Evolutionary conservation across 2,113 vertebrate species (phyloP).

Genomic region (Lepisosteus osseus): DNA sequence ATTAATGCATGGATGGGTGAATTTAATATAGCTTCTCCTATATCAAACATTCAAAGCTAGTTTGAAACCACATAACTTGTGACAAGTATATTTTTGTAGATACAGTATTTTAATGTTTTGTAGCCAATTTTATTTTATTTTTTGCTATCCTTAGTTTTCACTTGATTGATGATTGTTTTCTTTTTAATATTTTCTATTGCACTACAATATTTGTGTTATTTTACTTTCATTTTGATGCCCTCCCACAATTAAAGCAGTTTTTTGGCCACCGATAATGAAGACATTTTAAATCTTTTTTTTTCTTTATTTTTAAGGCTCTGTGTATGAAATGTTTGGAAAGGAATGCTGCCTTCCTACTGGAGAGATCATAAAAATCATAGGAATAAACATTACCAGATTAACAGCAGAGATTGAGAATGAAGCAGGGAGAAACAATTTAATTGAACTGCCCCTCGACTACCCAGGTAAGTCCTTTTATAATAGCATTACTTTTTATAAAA

Average conservation of each 20-base stretch:
- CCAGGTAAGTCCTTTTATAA: constrained; percentile 58
- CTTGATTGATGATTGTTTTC: neutral
- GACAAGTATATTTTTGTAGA: no score
- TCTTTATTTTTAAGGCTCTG: constrained; percentile 55
- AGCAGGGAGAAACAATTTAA: constrained; percentile 36
- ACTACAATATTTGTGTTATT: neutral
- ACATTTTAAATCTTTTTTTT: no score
- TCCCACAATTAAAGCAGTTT: no score
- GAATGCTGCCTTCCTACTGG: constrained; percentile 76
- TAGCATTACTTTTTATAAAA: neutral
- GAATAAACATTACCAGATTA: constrained; percentile 73
- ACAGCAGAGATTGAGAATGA: constrained; percentile 56
- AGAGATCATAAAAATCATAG: constrained; percentile 78
- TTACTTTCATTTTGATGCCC: neutral
- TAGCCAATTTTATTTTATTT: no score
- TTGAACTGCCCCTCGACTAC: constrained; percentile 73
- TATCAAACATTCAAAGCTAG: no score
- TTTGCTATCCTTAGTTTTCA: no score
- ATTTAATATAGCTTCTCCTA: no score
- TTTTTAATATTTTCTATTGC: neutral
- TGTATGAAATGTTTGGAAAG: constrained; percentile 75
- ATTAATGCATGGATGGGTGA: no score
- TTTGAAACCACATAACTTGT: no score
- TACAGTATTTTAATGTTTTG: no score
- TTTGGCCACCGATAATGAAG: no score